Conservation (phyloP, 1,140 invertebrate species). For the Drosophila carrolli region DNA sequence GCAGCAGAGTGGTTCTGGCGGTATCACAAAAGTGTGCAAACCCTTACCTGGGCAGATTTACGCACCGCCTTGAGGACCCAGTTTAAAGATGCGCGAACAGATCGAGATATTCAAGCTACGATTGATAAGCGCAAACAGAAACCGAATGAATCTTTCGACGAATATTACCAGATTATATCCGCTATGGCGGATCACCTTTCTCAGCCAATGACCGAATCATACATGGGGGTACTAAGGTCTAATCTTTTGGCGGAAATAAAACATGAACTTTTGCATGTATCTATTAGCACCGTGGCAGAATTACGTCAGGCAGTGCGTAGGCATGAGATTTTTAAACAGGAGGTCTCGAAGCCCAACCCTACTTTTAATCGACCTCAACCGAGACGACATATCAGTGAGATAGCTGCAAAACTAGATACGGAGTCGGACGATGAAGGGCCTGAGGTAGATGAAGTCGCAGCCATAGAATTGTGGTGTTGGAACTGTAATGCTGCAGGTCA, state of each 20-base stretch:
- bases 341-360: too few relatives aligned
- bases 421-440: too few relatives aligned
- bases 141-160: background rate
- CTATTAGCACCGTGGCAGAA: too few relatives aligned
- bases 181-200: background rate
- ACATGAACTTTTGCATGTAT: background rate
- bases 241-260: background rate
- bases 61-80: background rate
- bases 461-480: too few relatives aligned
- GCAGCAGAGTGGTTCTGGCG: too few relatives aligned
- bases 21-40: background rate
- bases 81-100: background rate
- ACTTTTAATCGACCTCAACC: too few relatives aligned
- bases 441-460: too few relatives aligned
- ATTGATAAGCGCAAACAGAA: background rate
- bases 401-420: too few relatives aligned
- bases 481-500: too few relatives aligned
- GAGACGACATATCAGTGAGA: too few relatives aligned
- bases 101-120: background rate
- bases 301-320: too few relatives aligned
- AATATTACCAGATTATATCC: background rate
- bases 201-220: background rate
- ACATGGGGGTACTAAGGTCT: background rate
- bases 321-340: too few relatives aligned
- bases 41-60: background rate